Evolutionary conservation across 2,888 invertebrate species (phyloP).

Genomic region (Crematogaster levior): DNA sequence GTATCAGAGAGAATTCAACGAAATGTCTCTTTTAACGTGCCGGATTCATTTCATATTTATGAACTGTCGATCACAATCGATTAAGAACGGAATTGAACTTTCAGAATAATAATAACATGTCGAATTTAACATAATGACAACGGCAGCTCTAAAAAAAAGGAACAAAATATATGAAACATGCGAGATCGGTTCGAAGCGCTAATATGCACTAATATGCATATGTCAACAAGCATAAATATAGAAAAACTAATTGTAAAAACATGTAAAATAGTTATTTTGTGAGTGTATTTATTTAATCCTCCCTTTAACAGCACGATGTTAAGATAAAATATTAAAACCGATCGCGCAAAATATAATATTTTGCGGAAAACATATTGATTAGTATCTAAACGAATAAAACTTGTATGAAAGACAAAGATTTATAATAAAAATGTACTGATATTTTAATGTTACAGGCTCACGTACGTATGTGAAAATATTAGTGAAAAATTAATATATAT

Average conservation of each 20-base stretch:
- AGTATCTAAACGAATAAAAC: not conserved
- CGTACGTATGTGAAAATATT: not conserved
- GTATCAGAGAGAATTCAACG: slow-evolving; percentile 1
- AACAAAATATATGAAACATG: slow-evolving; percentile 13
- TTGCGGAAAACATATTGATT: slow-evolving; percentile 14
- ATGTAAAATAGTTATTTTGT: slow-evolving; percentile 28
- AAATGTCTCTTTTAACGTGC: slow-evolving; percentile 9
- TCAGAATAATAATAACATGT: slow-evolving; percentile 12
- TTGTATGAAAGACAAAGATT: not conserved
- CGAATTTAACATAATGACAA: slow-evolving; percentile 11
- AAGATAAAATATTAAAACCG: slow-evolving; percentile 37
- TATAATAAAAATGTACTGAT: not conserved
- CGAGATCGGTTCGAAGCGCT: not conserved
- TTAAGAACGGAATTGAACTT: slow-evolving; percentile 32
- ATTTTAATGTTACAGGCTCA: not conserved
- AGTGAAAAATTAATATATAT: slow-evolving; percentile 28
- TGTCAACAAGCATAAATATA: slow-evolving; percentile 34
- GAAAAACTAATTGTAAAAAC: slow-evolving; percentile 23
- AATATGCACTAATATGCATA: slow-evolving; percentile 26
- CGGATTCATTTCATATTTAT: slow-evolving; percentile 56
- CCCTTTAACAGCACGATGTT: slow-evolving; percentile 7
- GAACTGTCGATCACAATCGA: slow-evolving; percentile 57
- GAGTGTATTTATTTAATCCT: slow-evolving; percentile 27
- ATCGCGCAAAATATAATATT: not conserved
- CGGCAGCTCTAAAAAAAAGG: not conserved